Evolutionary conservation across 2,113 vertebrate genomes (phyloP), one percentile per base, ranked within the genome.

Genomic region (Triplophysa siluroides): DNA sequence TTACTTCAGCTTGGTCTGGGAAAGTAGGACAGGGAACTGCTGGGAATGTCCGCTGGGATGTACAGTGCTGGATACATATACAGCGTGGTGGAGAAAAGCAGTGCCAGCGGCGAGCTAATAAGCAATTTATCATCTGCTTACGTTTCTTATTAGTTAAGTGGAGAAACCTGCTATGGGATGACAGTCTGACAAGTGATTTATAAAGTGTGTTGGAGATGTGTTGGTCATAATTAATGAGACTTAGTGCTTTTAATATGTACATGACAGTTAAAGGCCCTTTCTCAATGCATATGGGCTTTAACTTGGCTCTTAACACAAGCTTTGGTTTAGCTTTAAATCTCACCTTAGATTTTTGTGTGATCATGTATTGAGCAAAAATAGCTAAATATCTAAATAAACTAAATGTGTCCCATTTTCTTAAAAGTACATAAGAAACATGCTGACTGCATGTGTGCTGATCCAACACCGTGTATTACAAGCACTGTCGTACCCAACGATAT

Each of bases 1-100:
- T 33, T 62, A 70, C 66, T 45, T 41, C 21, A 8, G n/a, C 21
- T 65, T 54, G n/a, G 67, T 21, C 66, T 16, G n/a, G n/a, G 24
- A 26, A 79, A 80, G 29, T 80, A 64, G 69, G 69, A 54, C 78
- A 73, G 78, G 61, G 47, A 65, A 43, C 19, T 65, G 41, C 64
- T 68, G 65, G 52, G 54, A 73, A 73, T 12, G 64, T 68, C 52
- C 23, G 11, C 38, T 45, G 66, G 66, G 64, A 47, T 58, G 29
- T 78, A 50, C 8, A 43, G 26, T 7, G 19, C 52, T 58, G n/a
- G 19, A 74, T 74, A 41, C 24, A 61, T 74, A 14, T 41, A 23
- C 33, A 43, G 33, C 23, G 2, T 13, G 11, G n/a, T 21, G 12
- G 38, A 70, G 68, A 9, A 24, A 70, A 52, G 24, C 10, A 23